phyloP scores from a whole-genome alignment of 1,140 invertebrate genomes.

The Brachionus paranguensis region DNA sequence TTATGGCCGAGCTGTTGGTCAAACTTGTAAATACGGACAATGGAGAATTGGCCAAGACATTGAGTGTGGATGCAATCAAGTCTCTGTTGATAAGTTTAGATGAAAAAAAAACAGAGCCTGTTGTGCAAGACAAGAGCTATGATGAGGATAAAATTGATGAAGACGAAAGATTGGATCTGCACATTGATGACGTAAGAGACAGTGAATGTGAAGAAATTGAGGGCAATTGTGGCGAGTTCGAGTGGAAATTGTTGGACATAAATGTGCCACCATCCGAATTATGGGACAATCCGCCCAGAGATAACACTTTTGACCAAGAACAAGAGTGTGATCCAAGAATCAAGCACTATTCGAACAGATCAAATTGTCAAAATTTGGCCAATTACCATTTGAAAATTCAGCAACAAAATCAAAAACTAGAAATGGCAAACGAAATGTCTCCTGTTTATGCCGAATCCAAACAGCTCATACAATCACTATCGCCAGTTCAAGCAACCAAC shows the following conservation, averaged over 20 bases:
- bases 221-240: constrained; percentile 1
- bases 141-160: not conserved
- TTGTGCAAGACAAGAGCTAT: not conserved
- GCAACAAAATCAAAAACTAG: not conserved
- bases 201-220: not conserved
- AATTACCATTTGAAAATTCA: constrained; percentile 34
- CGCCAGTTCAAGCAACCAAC: not conserved
- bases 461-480: not conserved
- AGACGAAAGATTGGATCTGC: not conserved
- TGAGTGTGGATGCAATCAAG: not conserved
- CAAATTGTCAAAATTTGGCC: constrained; percentile 13
- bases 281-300: constrained; percentile 5
- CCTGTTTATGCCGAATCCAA: constrained; percentile 1
- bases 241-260: not conserved
- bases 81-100: constrained; percentile 9
- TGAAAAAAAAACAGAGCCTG: not conserved
- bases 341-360: constrained; percentile 19
- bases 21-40: constrained; percentile 37
- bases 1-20: constrained; percentile 3
- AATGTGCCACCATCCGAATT: constrained; percentile 1
- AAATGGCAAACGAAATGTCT: not conserved
- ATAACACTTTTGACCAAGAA: not conserved
- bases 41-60: not conserved
- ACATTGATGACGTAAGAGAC: constrained; percentile 2
- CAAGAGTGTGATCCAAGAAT: constrained; percentile 24